A percentile compares a stretch with the other conserved stretches of the same genome.
Conservation (phyloP, 2,113 vertebrate species). For the Argyrosomus japonicus region DNA sequence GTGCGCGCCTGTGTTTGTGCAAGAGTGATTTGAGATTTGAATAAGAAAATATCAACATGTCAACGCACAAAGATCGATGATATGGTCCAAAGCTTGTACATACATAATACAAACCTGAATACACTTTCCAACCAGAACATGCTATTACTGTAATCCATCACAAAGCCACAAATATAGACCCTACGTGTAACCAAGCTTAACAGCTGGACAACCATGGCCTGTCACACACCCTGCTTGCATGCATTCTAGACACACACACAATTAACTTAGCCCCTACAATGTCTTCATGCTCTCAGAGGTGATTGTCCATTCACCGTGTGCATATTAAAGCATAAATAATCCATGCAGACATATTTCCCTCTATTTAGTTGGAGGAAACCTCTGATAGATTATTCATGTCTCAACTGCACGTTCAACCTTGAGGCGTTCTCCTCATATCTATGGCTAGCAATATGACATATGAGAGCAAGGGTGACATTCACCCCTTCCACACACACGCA, state of each 20-base stretch:
- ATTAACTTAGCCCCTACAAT: conserved; percentile 64
- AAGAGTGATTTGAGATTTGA: conserved; percentile 42
- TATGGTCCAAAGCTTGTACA: conserved; percentile 43
- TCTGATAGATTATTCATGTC: conserved; percentile 84
- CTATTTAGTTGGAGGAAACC: conserved; percentile 78
- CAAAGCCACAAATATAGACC: conserved; percentile 13
- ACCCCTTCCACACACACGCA: conserved; percentile 13
- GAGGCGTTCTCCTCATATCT: conserved; percentile 81
- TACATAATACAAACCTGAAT: conserved; percentile 62
- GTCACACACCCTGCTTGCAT: conserved; percentile 23
- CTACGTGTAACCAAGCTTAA: conserved; percentile 33
- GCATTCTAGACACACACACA: conserved; percentile 60
- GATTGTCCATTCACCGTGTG: conserved; percentile 78
- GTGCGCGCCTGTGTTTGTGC: conserved; percentile 21
- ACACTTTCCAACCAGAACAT: conserved; percentile 38
- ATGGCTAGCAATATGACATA: conserved; percentile 80
- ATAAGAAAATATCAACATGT: conserved; percentile 49
- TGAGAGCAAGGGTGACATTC: conserved; percentile 79
- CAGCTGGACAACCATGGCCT: conserved; percentile 22
- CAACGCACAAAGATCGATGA: conserved; percentile 54
- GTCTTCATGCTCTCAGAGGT: conserved; percentile 70
- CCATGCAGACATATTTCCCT: conserved; percentile 79
- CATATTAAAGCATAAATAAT: conserved; percentile 86
- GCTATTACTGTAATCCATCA: conserved; percentile 68
- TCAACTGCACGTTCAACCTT: conserved; percentile 83